Evolutionary conservation across 1,140 invertebrate genomes (phyloP), one percentile per base, ranked within the genome.

Genomic region (Ooceraea biroi): DNA sequence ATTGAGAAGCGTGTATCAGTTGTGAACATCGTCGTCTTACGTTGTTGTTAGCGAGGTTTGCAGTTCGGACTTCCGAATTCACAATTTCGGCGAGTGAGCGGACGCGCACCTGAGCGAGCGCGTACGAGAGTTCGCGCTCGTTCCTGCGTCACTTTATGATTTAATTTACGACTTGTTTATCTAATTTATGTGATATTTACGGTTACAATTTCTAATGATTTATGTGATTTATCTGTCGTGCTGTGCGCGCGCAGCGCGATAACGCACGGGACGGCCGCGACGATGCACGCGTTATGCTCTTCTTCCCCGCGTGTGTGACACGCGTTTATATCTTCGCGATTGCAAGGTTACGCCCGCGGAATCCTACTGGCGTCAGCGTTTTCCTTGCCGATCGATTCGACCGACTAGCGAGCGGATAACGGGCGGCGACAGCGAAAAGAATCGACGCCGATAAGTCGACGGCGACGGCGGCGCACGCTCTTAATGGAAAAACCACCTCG

Each of bases 191-290:
- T n/a, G n/a, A n/a, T n/a, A n/a, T 3, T 36, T 36, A 36, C 36
- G 36, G 7, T 36, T 7, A 36, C 36, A 36, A 36, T 36, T 36
- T 36, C 2, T 36, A 7, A 36, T 7, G 90, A 92, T 92, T 91
- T 88, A 89, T 88, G 82, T 89, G 82, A 91, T 92, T 90, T 92
- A 92, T 91, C 89, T 84, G 78, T 80, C 82, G 84, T 82, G 85
- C 89, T 86, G 66, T 71, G 87, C 71, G 84, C 74, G 68, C 52
- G 27, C 48, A 11, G 61, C 65, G 78, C 80, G 88, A 89, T 89
- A 87, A 63, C 36, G 36, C 84, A 88, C 82, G 82, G 48, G 52
- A 83, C 80, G 73, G 52, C 78, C 73, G 83, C 77, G 73, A 78
- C 85, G 71, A 84, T 83, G 86, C n/a, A n/a, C 78, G 84, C 85